These are phyloP conservation scores for Andrena haemorrhoa DNA, from an alignment of 2,888 invertebrate genomes.

Conservation along the genomic window DNA sequence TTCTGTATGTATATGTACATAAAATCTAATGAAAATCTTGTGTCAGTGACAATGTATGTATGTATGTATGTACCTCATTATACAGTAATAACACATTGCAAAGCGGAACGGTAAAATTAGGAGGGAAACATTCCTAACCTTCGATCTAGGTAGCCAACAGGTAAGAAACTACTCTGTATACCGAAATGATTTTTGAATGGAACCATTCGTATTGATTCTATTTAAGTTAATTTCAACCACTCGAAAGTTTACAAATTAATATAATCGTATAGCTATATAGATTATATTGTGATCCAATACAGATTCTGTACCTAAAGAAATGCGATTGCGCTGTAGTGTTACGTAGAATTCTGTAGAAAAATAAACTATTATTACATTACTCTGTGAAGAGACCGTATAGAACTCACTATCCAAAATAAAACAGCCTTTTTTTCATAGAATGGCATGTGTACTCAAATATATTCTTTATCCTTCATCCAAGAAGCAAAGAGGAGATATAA, in stretches of 20 bases:
- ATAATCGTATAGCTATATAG: conserved; percentile 61
- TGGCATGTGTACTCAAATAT: background rate
- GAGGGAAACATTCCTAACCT: background rate
- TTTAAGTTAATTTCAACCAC: conserved; percentile 55
- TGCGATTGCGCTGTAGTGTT: conserved; percentile 73
- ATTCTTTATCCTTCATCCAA: no score
- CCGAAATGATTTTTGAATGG: conserved; percentile 64
- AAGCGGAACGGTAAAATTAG: conserved; percentile 24
- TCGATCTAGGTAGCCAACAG: background rate
- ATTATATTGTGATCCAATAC: conserved; percentile 61
- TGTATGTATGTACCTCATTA: conserved; percentile 21
- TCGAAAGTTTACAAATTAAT: conserved; percentile 57
- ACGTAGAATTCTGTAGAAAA: conserved; percentile 77
- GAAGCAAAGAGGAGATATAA: no score
- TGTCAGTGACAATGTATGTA: conserved; percentile 35
- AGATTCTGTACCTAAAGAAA: conserved; percentile 77
- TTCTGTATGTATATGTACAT: conserved; percentile 81
- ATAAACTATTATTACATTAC: conserved; percentile 81
- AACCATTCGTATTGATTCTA: conserved; percentile 62
- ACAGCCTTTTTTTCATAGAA: background rate
- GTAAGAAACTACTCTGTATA: conserved; percentile 24
- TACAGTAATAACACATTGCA: conserved; percentile 37
- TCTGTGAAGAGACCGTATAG: conserved; percentile 54
- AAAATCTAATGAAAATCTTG: conserved; percentile 68
- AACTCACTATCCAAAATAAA: conserved; percentile 45